phyloP scores from a whole-genome alignment of 1,140 invertebrate species.

The Bombus fervidus region DNA sequence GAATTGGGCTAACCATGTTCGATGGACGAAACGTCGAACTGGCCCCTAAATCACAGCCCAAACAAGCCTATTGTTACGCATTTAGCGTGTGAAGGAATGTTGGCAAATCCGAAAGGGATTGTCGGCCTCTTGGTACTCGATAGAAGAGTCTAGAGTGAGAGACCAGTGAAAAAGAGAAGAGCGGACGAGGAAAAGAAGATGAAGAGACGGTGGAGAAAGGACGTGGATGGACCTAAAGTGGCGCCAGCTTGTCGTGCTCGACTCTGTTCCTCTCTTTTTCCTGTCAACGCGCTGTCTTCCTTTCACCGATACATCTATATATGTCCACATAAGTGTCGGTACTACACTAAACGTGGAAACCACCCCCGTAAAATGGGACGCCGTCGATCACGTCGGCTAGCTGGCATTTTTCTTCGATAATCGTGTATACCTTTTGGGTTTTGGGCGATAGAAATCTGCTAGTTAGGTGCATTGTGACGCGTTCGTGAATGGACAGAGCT shows the following conservation, averaged over 20 bases:
- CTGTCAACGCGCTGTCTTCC: slow-evolving; percentile 19
- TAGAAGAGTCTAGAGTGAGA: slow-evolving; percentile 48
- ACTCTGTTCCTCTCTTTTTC: slow-evolving; percentile 15
- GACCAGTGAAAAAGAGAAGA: slow-evolving; percentile 30
- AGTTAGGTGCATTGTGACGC: slow-evolving; percentile 75
- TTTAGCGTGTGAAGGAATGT: slow-evolving; percentile 80
- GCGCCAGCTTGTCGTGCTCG: slow-evolving; percentile 75
- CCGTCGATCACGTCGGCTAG: slow-evolving; percentile 4
- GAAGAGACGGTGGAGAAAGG: slow-evolving; percentile 52
- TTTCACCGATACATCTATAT: not conserved
- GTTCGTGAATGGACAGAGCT: slow-evolving; percentile 72
- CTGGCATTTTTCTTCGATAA: slow-evolving; percentile 28
- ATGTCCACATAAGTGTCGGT: not conserved
- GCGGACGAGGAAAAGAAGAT: slow-evolving; percentile 31
- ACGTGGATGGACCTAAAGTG: slow-evolving; percentile 67
- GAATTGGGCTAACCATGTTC: slow-evolving; percentile 43
- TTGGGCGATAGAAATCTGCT: slow-evolving; percentile 70
- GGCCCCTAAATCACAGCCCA: slow-evolving; percentile 78
- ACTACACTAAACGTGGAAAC: not conserved
- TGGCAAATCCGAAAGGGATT: slow-evolving; percentile 75
- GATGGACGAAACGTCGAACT: slow-evolving; percentile 61
- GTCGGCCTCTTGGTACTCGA: slow-evolving; percentile 55
- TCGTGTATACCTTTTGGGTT: slow-evolving; percentile 8
- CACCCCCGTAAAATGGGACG: slow-evolving; percentile 34
- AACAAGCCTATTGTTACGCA: slow-evolving; percentile 80